phyloP scores from a whole-genome alignment of 1,140 invertebrate genomes.

The Ruditapes philippinarum region DNA sequence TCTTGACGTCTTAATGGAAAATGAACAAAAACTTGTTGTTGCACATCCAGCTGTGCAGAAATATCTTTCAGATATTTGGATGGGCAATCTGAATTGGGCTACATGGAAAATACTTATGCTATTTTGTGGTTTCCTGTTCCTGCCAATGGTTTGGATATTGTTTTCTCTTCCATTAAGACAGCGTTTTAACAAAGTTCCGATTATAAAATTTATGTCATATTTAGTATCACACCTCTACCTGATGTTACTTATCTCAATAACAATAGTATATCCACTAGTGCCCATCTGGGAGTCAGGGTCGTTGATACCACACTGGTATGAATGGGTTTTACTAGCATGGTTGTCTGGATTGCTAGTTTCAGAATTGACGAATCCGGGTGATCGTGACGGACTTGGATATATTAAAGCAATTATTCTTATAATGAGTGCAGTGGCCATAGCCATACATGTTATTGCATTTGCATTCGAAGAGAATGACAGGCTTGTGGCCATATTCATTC shows the following conservation, averaged over 20 bases:
- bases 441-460: slow-evolving; percentile 94
- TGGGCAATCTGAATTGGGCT: slow-evolving; percentile 97
- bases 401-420: slow-evolving; percentile 93
- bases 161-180: slow-evolving; percentile 98
- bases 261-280: slow-evolving; percentile 95
- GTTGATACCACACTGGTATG: slow-evolving; percentile 94
- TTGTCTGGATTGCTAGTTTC: slow-evolving; percentile 97
- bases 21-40: slow-evolving; percentile 98
- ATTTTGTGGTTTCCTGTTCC: slow-evolving; percentile 96
- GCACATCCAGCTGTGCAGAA: slow-evolving; percentile 88
- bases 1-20: slow-evolving; percentile 98
- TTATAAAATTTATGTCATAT: slow-evolving; percentile 99
- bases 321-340: slow-evolving; percentile 98
- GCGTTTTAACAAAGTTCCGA: slow-evolving; percentile 96
- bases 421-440: slow-evolving; percentile 97
- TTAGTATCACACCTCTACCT: slow-evolving; percentile 99
- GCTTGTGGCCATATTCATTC: slow-evolving; percentile 93
- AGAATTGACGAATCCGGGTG: slow-evolving; percentile 96
- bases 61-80: slow-evolving; percentile 92
- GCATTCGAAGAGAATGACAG: slow-evolving; percentile 88
- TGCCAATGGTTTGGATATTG: slow-evolving; percentile 98
- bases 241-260: slow-evolving; percentile 95
- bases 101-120: slow-evolving; percentile 97
- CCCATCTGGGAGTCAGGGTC: slow-evolving; percentile 86
- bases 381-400: slow-evolving; percentile 84